These are phyloP conservation scores for Cosmia pyralina DNA, from an alignment of 2,888 invertebrate genomes.

Conservation along the genomic window DNA sequence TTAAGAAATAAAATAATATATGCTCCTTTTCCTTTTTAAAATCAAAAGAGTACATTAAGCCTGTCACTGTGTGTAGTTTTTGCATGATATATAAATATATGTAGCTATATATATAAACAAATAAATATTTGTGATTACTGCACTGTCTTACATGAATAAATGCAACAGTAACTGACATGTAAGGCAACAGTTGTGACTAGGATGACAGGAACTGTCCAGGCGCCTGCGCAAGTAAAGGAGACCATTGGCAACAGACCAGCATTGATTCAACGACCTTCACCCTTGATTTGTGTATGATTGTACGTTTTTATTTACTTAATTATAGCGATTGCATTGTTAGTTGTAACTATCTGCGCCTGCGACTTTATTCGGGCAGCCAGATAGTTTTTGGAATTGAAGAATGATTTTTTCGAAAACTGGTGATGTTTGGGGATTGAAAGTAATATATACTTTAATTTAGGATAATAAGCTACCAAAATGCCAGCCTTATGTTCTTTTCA, in stretches of 20 bases:
- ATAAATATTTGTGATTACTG: background rate
- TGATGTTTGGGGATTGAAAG: background rate
- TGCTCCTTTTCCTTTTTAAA: too few relatives aligned
- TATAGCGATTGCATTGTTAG: conserved; percentile 7
- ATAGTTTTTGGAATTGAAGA: background rate
- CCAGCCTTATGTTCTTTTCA: background rate
- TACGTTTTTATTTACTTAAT: conserved; percentile 1
- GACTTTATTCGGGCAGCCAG: too few relatives aligned
- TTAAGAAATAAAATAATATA: too few relatives aligned
- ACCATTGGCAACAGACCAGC: conserved; percentile 1
- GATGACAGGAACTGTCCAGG: conserved; percentile 1
- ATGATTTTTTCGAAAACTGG: background rate
- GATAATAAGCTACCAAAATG: too few relatives aligned
- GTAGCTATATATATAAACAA: background rate
- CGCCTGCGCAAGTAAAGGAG: background rate
- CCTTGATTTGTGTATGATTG: background rate
- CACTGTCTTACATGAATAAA: background rate
- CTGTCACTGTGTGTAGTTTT: background rate
- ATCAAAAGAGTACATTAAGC: background rate
- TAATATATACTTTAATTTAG: background rate
- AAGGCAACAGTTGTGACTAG: background rate
- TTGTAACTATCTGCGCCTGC: background rate
- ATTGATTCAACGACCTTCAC: conserved; percentile 9
- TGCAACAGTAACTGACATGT: background rate
- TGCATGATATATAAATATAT: background rate